These are phyloP conservation scores for Drosophila quadrilineata DNA, from an alignment of 1,140 invertebrate genomes.

Conservation along the genomic window DNA sequence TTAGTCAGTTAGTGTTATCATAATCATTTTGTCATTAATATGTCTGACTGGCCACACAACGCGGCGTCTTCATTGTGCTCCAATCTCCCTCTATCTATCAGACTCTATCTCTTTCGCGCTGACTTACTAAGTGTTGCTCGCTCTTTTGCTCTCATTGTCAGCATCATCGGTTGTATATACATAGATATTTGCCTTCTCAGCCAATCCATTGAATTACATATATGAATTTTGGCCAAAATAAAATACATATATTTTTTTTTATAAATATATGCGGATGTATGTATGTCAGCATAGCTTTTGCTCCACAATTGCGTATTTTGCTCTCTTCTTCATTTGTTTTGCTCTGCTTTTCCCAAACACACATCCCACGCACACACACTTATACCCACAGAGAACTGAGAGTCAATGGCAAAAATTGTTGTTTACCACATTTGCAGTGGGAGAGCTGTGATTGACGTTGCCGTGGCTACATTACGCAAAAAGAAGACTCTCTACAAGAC, in stretches of 20 bases:
- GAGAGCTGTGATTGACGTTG: conserved; percentile 67
- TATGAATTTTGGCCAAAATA: conserved; percentile 73
- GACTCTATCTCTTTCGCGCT: neutral
- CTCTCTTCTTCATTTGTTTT: conserved; percentile 56
- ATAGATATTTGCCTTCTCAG: conserved; percentile 35
- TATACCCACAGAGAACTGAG: conserved; percentile 2
- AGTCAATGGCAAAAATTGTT: conserved; percentile 33
- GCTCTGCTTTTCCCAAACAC: conserved; percentile 43
- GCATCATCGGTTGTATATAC: conserved; percentile 29
- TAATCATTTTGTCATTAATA: conserved; percentile 81
- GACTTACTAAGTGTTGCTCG: neutral
- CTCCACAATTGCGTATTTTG: conserved; percentile 66
- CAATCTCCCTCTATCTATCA: conserved; percentile 6
- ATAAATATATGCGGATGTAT: conserved; percentile 27
- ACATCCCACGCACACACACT: conserved; percentile 15
- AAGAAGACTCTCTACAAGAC: conserved; percentile 15
- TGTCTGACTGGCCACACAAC: conserved; percentile 70
- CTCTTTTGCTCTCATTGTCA: neutral
- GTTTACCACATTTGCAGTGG: conserved; percentile 46
- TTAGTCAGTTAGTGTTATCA: conserved; percentile 70
- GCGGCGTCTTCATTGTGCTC: conserved; percentile 29
- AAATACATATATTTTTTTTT: conserved; percentile 48
- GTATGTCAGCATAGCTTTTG: conserved; percentile 22
- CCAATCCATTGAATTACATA: conserved; percentile 79
- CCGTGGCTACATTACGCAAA: conserved; percentile 53